Conservation (phyloP, 2,797 vertebrate genomes). For the Megalops cyprinoides region DNA sequence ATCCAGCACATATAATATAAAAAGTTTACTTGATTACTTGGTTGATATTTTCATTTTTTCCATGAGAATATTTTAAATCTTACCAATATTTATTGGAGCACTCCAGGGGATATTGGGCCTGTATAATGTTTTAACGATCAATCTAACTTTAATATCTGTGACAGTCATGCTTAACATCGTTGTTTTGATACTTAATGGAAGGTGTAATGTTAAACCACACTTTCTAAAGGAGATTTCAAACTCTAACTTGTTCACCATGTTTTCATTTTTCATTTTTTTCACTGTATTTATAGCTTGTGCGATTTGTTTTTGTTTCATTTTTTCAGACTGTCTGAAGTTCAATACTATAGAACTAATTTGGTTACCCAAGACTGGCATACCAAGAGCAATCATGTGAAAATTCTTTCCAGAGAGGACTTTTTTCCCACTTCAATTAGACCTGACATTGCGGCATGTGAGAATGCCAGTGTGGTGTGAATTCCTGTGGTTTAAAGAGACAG, state of each 20-base stretch:
- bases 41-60: neutral
- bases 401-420: neutral
- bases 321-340: neutral
- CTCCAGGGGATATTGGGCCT: too few relatives aligned
- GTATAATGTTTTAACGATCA: too few relatives aligned
- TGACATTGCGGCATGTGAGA: neutral
- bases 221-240: neutral
- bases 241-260: neutral
- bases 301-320: too few relatives aligned
- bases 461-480: neutral
- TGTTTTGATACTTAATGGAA: too few relatives aligned
- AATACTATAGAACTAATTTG: slow-evolving; percentile 6
- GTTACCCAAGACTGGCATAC: neutral
- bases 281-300: too few relatives aligned
- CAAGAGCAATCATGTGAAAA: slow-evolving; percentile 13
- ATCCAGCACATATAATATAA: too few relatives aligned
- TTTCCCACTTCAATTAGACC: slow-evolving; percentile 11
- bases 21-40: neutral
- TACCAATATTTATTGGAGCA: too few relatives aligned
- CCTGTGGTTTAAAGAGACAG: slow-evolving; percentile 3
- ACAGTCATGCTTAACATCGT: too few relatives aligned
- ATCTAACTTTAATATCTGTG: too few relatives aligned
- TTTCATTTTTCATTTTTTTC: neutral
- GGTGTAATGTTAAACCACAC: too few relatives aligned
- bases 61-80: too few relatives aligned